phyloP scores from a whole-genome alignment of 2,888 invertebrate species.

The Coenonympha arcania region DNA sequence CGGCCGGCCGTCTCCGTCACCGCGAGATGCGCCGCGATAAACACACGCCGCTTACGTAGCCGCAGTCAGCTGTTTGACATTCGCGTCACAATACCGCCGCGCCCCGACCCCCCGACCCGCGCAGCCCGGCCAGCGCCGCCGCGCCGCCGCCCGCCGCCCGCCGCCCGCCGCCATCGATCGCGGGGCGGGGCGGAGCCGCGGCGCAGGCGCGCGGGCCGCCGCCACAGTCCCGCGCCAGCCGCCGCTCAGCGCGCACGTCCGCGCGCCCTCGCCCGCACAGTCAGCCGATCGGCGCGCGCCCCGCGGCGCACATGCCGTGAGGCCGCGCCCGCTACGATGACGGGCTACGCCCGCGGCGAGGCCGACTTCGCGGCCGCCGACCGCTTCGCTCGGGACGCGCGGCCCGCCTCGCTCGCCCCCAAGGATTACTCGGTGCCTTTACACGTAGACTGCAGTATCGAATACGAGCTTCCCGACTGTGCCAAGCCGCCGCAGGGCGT shows the following conservation, averaged over 20 bases:
- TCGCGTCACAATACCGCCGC: constrained; percentile 37
- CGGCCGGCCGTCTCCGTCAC: constrained; percentile 6
- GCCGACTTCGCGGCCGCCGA: constrained; percentile 59
- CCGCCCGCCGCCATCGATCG: constrained; percentile 53
- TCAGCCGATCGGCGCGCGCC: constrained; percentile 68
- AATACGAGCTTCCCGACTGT: constrained; percentile 91
- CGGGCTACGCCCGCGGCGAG: constrained; percentile 71
- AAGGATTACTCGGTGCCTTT: constrained; percentile 90
- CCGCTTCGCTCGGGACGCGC: constrained; percentile 54
- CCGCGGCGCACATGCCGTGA: constrained; percentile 70
- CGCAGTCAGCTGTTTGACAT: constrained; percentile 66
- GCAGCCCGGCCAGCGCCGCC: constrained; percentile 35
- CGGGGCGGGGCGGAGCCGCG: constrained; percentile 35
- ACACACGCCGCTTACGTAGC: constrained; percentile 39
- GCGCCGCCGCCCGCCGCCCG: constrained; percentile 19
- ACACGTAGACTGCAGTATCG: constrained; percentile 93
- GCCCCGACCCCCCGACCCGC: constrained; percentile 18
- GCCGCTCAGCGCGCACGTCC: constrained; percentile 51
- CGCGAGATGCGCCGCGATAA: constrained; percentile 16
- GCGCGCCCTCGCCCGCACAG: constrained; percentile 48
- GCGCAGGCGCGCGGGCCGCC: constrained; percentile 42
- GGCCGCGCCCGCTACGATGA: constrained; percentile 66
- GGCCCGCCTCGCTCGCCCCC: constrained; percentile 71
- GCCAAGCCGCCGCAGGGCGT: constrained; percentile 89
- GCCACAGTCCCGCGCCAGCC: constrained; percentile 54